phyloP scores from a whole-genome alignment of 2,888 invertebrate genomes.

The Coenonympha arcania region DNA sequence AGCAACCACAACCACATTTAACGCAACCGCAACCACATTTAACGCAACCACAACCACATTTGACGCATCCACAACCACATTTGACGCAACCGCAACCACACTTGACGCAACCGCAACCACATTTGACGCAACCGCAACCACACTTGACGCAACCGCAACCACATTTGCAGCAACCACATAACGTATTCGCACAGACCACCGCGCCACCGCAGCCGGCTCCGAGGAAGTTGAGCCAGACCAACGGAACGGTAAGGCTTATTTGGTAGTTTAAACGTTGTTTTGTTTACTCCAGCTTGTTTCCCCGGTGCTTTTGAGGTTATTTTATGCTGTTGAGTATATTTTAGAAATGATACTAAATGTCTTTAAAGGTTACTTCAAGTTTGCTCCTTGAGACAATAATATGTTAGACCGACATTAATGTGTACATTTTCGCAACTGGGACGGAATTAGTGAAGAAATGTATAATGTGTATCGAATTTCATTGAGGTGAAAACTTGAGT shows the following conservation, averaged over 20 bases:
- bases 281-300: background rate
- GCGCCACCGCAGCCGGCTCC: slow-evolving; percentile 68
- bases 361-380: no score
- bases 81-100: slow-evolving; percentile 26
- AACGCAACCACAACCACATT: slow-evolving; percentile 25
- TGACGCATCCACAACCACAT: slow-evolving; percentile 26
- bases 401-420: no score
- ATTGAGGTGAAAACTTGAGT: no score
- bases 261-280: slow-evolving; percentile 6
- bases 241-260: slow-evolving; percentile 57
- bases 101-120: slow-evolving; percentile 27
- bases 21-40: slow-evolving; percentile 26
- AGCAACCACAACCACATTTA: slow-evolving; percentile 32
- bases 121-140: slow-evolving; percentile 27
- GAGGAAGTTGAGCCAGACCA: slow-evolving; percentile 62
- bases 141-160: slow-evolving; percentile 30
- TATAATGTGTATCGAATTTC: no score
- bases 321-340: no score
- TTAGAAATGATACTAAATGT: no score
- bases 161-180: slow-evolving; percentile 30
- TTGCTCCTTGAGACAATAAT: no score
- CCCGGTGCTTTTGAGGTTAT: slow-evolving; percentile 7
- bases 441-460: no score
- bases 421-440: no score
- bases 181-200: slow-evolving; percentile 23